phyloP scores from a whole-genome alignment of 2,888 invertebrate species.

The Carpatolechia fugitivella region DNA sequence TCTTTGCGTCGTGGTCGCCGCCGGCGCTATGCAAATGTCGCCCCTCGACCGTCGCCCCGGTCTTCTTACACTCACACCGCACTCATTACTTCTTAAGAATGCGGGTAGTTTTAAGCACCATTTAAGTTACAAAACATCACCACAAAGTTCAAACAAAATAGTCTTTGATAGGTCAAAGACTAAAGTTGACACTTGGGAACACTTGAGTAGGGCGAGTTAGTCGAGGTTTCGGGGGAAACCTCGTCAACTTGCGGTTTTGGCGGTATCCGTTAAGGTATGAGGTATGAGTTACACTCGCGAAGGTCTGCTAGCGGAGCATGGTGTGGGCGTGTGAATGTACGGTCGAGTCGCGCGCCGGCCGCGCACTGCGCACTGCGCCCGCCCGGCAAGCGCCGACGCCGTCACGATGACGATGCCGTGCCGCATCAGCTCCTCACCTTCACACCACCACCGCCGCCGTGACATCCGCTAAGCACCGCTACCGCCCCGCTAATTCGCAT shows the following conservation, averaged over 20 bases:
- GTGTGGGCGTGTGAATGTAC: constrained; percentile 47
- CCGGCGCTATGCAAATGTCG: constrained; percentile 42
- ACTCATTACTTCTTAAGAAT: constrained; percentile 38
- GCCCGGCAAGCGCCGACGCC: constrained; percentile 28
- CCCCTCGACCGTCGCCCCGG: constrained; percentile 28
- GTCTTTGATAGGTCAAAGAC: constrained; percentile 44
- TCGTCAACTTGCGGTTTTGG: constrained; percentile 45
- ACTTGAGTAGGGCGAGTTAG: constrained; percentile 34
- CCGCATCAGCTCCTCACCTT: constrained; percentile 40
- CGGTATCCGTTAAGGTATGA: constrained; percentile 37
- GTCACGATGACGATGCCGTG: constrained; percentile 29
- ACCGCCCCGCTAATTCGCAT: constrained; percentile 9
- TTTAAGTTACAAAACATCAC: constrained; percentile 18
- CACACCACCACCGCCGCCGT: too few relatives aligned
- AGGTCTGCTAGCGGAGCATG: constrained; percentile 38
- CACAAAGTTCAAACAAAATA: constrained; percentile 32
- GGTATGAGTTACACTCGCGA: constrained; percentile 28
- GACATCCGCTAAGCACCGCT: constrained; percentile 16
- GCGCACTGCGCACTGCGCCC: constrained; percentile 58
- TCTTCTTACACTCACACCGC: constrained; percentile 29
- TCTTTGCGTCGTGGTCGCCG: constrained; percentile 44
- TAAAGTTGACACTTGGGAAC: constrained; percentile 36
- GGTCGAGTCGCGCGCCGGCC: constrained; percentile 64
- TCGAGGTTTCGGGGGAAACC: constrained; percentile 45
- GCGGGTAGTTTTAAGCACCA: constrained; percentile 24